Evolutionary conservation across 2,797 vertebrate genomes (phyloP).

Genomic region (Uromys caudimaculatus): DNA sequence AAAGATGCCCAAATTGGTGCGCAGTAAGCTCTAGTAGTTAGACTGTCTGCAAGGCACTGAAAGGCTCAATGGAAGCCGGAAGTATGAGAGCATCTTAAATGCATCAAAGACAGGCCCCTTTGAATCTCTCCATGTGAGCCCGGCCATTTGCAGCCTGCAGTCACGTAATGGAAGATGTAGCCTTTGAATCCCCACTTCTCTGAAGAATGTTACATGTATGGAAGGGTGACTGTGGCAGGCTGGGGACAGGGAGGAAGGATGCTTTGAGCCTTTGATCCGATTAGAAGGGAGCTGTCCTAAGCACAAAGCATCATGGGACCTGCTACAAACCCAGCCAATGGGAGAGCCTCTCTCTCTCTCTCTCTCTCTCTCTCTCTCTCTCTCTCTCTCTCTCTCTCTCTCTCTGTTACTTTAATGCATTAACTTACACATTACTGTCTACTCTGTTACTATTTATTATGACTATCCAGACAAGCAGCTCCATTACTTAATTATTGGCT

Average conservation of each 20-base stretch:
- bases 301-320: not conserved
- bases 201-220: not conserved
- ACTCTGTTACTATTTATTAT: not conserved
- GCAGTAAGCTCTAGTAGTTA: not conserved
- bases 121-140: not conserved
- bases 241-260: not conserved
- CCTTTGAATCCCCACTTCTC: constrained; percentile 23
- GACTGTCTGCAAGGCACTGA: not conserved
- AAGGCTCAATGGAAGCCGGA: not conserved
- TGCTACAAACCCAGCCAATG: not conserved
- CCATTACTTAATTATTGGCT: not conserved
- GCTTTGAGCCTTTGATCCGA: not conserved
- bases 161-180: not conserved
- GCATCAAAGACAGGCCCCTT: constrained; percentile 9
- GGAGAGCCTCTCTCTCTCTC: not conserved
- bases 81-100: not conserved
- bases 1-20: not conserved
- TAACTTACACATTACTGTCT: not conserved
- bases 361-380: too few relatives aligned
- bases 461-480: not conserved
- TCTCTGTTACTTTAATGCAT: not conserved
- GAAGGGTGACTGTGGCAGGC: not conserved
- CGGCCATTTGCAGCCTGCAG: not conserved
- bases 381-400: too few relatives aligned
- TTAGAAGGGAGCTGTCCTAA: not conserved